phyloP scores from a whole-genome alignment of 2,113 vertebrate species.

The Myotis lucifugus region DNA sequence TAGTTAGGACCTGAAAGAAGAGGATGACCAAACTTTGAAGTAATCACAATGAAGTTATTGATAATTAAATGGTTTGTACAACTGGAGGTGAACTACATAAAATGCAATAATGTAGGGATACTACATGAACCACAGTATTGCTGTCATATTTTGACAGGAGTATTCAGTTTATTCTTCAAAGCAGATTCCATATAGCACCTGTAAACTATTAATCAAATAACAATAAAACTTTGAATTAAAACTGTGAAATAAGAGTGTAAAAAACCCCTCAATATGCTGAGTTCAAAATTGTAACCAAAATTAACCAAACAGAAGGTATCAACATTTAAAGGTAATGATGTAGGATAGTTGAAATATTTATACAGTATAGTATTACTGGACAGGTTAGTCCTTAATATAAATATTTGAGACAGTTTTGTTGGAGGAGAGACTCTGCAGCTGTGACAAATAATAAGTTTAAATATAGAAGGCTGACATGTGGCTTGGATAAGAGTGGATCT shows the following conservation, averaged over 20 bases:
- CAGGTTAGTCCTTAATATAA: conserved; percentile 1
- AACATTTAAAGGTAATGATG: neutral
- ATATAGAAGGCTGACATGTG: neutral
- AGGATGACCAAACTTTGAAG: neutral
- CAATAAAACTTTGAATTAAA: neutral
- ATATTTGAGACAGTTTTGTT: conserved; percentile 10
- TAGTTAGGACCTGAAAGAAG: neutral
- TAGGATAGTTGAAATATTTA: neutral
- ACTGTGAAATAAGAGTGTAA: neutral
- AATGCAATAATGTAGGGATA: neutral
- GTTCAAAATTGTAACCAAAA: neutral
- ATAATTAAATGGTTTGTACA: neutral
- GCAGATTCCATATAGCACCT: neutral
- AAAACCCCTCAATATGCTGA: neutral
- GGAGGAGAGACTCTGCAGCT: neutral
- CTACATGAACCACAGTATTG: neutral
- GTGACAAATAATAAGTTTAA: neutral
- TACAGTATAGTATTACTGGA: conserved; percentile 36
- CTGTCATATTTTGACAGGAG: neutral
- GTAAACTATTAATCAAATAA: neutral
- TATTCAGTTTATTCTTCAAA: neutral
- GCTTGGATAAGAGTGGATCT: neutral
- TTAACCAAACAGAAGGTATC: neutral
- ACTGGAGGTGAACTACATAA: neutral
- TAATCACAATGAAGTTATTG: neutral